phyloP scores from a whole-genome alignment of 2,888 invertebrate species.

The Thera obeliscata region DNA sequence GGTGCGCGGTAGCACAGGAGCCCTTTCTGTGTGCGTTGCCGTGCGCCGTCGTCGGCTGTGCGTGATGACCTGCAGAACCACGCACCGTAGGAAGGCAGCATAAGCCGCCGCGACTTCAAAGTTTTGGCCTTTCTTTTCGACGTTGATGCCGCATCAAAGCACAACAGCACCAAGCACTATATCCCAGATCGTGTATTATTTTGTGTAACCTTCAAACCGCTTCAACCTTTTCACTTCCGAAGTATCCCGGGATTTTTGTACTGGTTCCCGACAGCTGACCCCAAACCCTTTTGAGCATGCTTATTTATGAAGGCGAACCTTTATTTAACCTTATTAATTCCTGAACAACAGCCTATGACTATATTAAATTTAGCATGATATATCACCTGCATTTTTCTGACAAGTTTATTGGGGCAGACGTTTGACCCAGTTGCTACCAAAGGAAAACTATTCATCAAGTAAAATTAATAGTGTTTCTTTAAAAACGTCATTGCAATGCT shows the following conservation, averaged over 20 bases:
- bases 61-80: too few species aligned
- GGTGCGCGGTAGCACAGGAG: too few species aligned
- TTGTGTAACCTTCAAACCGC: neutral
- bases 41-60: too few species aligned
- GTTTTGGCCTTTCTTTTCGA: too few species aligned
- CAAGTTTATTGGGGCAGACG: neutral
- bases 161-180: too few species aligned
- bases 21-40: too few species aligned
- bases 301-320: conserved; percentile 25
- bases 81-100: too few species aligned
- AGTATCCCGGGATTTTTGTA: conserved; percentile 5
- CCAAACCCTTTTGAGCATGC: conserved; percentile 24
- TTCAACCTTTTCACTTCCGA: neutral
- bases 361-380: conserved; percentile 1
- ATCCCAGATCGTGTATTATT: too few species aligned
- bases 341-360: conserved; percentile 17
- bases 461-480: too few species aligned
- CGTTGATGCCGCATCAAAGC: too few species aligned
- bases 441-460: neutral
- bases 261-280: conserved; percentile 18
- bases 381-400: neutral
- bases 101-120: too few species aligned
- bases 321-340: conserved; percentile 27
- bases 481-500: too few species aligned
- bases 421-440: neutral